Evolutionary conservation across 1,140 invertebrate species (phyloP), one percentile per base, ranked within the genome.

Genomic region (Magallana angulata): DNA sequence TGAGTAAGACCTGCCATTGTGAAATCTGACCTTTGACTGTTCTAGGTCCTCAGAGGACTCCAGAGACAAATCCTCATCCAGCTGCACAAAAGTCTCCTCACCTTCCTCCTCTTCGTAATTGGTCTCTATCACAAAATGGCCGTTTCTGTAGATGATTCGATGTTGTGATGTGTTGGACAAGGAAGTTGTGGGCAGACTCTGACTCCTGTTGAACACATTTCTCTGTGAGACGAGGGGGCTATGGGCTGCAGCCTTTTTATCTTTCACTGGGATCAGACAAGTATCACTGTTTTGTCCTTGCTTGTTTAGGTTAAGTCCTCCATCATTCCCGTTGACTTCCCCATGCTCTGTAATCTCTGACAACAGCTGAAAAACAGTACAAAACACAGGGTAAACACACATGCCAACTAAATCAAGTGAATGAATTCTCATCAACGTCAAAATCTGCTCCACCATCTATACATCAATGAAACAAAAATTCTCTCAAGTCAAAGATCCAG

Each of bases 341-440:
- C 91, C 92, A 11, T 90, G 87, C 80, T 92, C 92, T 56, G 89
- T 90, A 60, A 92, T 92, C 24, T 91, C 92, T 57, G 92, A 90
- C 80, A 92, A 90, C 57, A 91, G 68, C 92, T 92, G 91, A 68
- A 86, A 89, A 87, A 82, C 62, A 89, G 81, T 86, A 82, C 56
- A 62, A 84, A 18, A 62, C 59, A 86, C 59, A 60, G 11, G 30
- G 48, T 24, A 82, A 82, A 82, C 80, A 86, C 80, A 48, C 48
- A 30, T 14, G 14, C 62, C n/a, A 7, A 86, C 18, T 57, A 82
- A 85, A 58, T 59, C 85, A 57, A 81, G 85, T 82, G 76, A 86
- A 64, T 59, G 30, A 68, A 60, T 30, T 86, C 76, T 86, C 82
- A 86, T 81, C 85, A 81, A 36, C 82, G 57, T 81, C 83, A 86